These are phyloP conservation scores for Eupsilia transversa DNA, from an alignment of 2,888 invertebrate genomes.

Conservation along the genomic window DNA sequence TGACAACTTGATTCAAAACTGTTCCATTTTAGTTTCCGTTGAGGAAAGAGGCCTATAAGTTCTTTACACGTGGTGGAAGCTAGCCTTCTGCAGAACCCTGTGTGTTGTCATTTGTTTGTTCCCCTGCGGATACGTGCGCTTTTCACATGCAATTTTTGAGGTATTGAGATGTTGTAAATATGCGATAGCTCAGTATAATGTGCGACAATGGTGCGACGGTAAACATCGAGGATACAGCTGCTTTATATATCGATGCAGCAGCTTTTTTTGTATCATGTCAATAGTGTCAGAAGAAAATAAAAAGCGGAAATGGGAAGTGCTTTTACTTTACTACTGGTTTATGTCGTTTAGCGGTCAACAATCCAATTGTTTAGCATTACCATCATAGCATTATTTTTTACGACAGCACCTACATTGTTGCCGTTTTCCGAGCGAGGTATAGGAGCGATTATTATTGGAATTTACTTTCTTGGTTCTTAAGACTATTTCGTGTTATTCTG, in stretches of 20 bases:
- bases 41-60: background rate
- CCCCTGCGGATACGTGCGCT: slow-evolving; percentile 55
- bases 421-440: background rate
- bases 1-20: background rate
- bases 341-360: background rate
- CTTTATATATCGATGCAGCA: slow-evolving; percentile 22
- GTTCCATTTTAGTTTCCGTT: background rate
- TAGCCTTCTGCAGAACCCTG: slow-evolving; percentile 10
- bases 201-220: slow-evolving; percentile 22
- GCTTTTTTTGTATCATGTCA: slow-evolving; percentile 34
- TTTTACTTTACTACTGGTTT: background rate
- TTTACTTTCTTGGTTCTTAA: background rate
- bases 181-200: slow-evolving; percentile 52
- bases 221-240: slow-evolving; percentile 25
- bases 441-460: background rate
- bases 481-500: background rate
- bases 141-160: slow-evolving; percentile 53
- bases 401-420: background rate
- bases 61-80: background rate
- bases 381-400: background rate
- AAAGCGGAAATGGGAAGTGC: background rate
- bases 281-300: slow-evolving; percentile 7
- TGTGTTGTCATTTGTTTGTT: slow-evolving; percentile 42
- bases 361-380: background rate
- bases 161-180: slow-evolving; percentile 58